Conservation (phyloP, 2,888 invertebrate genomes). For the Auanema sp. region DNA sequence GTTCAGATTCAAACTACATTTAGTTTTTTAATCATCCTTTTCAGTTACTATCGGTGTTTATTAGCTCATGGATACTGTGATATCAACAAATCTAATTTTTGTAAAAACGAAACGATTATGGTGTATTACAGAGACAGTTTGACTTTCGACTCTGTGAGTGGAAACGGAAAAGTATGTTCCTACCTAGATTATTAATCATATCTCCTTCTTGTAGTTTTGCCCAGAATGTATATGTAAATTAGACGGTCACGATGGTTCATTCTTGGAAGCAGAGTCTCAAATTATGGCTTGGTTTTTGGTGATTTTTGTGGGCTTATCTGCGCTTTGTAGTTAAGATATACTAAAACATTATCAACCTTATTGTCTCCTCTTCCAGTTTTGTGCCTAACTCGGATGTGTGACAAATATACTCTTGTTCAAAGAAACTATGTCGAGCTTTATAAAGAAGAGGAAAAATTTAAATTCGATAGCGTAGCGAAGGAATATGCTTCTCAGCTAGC, state of each 20-base stretch:
- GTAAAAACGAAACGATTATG: slow-evolving; percentile 38
- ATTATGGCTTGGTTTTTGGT: slow-evolving; percentile 52
- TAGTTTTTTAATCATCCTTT: background rate
- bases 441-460: slow-evolving; percentile 47
- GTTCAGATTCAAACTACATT: slow-evolving; percentile 9
- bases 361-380: slow-evolving; percentile 34
- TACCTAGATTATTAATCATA: background rate
- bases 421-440: slow-evolving; percentile 55
- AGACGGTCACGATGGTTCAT: slow-evolving; percentile 32
- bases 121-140: slow-evolving; percentile 22
- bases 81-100: slow-evolving; percentile 27
- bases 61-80: slow-evolving; percentile 47
- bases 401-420: slow-evolving; percentile 57
- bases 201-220: slow-evolving; percentile 46
- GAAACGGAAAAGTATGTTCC: slow-evolving; percentile 32
- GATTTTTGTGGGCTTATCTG: slow-evolving; percentile 36
- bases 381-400: slow-evolving; percentile 52
- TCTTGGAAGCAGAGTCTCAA: slow-evolving; percentile 52
- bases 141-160: slow-evolving; percentile 33
- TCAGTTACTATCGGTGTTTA: slow-evolving; percentile 50
- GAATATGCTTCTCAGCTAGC: slow-evolving; percentile 50
- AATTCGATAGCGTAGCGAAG: slow-evolving; percentile 53
- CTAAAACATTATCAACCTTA: background rate
- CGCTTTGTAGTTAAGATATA: slow-evolving; percentile 33
- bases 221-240: slow-evolving; percentile 50